Conservation (phyloP, 2,888 invertebrate genomes). For the Barypeithes pellucidus region DNA sequence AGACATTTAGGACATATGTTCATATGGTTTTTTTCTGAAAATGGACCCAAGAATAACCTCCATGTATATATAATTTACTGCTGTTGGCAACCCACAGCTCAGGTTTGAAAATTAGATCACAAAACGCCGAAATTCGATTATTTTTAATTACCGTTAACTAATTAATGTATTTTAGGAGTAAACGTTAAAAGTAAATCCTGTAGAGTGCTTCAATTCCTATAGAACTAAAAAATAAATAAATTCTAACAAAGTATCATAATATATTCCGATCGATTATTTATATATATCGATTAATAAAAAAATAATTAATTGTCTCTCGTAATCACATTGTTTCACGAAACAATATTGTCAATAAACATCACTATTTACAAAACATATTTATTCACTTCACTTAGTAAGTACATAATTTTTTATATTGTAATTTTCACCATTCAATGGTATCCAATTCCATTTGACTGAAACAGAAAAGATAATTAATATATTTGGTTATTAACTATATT, state of each 20-base stretch:
- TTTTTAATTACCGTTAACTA: too few species aligned
- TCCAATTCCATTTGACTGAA: slow-evolving; percentile 51
- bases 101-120: too few species aligned
- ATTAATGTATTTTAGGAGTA: too few species aligned
- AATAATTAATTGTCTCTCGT: slow-evolving; percentile 21
- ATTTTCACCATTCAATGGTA: slow-evolving; percentile 18
- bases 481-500: too few species aligned
- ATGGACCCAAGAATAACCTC: too few species aligned
- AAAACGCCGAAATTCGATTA: too few species aligned
- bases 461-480: slow-evolving; percentile 42
- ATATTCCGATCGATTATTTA: neutral
- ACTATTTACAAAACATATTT: slow-evolving; percentile 56
- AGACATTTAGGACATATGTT: too few species aligned
- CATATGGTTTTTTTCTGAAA: too few species aligned
- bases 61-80: too few species aligned
- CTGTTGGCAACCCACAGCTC: too few species aligned
- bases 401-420: slow-evolving; percentile 50
- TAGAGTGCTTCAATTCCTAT: too few species aligned
- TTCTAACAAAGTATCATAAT: neutral
- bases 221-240: slow-evolving; percentile 4
- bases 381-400: slow-evolving; percentile 58
- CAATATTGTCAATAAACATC: neutral
- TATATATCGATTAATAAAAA: slow-evolving; percentile 29
- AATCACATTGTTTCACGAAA: slow-evolving; percentile 9
- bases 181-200: too few species aligned